A percentile compares a stretch with the other conserved stretches of the same genome.
Evolutionary conservation across 2,888 invertebrate genomes (phyloP).

Genomic region (Caenorhabditis sulstoni): DNA sequence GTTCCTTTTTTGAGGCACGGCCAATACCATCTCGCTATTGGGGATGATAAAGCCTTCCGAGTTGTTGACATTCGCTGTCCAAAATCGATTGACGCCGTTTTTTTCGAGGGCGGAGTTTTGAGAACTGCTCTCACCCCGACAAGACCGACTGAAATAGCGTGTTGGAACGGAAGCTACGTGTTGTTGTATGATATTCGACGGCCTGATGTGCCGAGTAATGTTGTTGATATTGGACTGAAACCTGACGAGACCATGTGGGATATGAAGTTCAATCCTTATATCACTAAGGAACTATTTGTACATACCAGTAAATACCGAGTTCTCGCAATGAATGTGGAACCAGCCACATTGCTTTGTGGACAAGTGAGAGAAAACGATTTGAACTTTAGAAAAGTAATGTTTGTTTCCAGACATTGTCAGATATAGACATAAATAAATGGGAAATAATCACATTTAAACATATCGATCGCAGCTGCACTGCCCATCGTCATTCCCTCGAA

Average conservation of each 20-base stretch:
- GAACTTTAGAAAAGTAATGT: background rate
- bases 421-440: conserved; percentile 6
- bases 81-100: conserved; percentile 35
- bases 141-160: conserved; percentile 33
- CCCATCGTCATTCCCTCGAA: conserved; percentile 18
- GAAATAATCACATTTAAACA: conserved; percentile 53
- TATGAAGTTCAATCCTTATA: conserved; percentile 52
- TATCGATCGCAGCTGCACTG: conserved; percentile 44
- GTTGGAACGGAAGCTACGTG: conserved; percentile 36
- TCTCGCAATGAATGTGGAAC: conserved; percentile 23
- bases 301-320: conserved; percentile 41
- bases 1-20: conserved; percentile 16
- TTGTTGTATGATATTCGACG: conserved; percentile 48
- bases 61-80: conserved; percentile 45
- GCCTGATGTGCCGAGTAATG: conserved; percentile 30
- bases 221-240: conserved; percentile 7
- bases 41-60: conserved; percentile 44
- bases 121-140: conserved; percentile 27
- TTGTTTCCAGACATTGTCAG: background rate
- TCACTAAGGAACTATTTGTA: conserved; percentile 43
- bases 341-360: conserved; percentile 9
- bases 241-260: conserved; percentile 13
- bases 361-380: background rate
- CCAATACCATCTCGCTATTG: conserved; percentile 28
- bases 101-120: conserved; percentile 37